Evolutionary conservation across 2,888 invertebrate genomes (phyloP).

Genomic region (Trissolcus japonicus): DNA sequence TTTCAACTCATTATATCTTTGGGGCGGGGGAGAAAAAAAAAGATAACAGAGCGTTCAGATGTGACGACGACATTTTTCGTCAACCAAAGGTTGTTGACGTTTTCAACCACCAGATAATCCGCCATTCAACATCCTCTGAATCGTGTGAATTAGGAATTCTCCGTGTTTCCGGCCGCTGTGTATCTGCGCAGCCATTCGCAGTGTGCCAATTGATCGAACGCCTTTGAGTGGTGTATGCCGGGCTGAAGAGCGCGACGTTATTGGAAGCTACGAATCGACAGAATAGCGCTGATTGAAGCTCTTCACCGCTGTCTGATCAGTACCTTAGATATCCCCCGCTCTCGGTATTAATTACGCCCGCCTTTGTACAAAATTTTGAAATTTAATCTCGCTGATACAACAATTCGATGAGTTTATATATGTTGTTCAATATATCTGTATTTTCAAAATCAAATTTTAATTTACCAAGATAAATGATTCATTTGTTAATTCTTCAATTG

Average conservation of each 20-base stretch:
- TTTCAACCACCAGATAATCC: slow-evolving; percentile 10
- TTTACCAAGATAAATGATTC: too few species aligned
- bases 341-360: slow-evolving; percentile 27
- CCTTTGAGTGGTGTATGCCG: slow-evolving; percentile 29
- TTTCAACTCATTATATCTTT: too few species aligned
- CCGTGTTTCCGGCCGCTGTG: slow-evolving; percentile 17
- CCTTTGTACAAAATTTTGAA: too few species aligned
- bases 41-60: too few species aligned
- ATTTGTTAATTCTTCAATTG: too few species aligned
- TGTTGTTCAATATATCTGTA: too few species aligned
- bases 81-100: neutral
- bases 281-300: slow-evolving; percentile 52
- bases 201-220: slow-evolving; percentile 47
- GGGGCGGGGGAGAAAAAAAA: too few species aligned
- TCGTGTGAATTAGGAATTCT: slow-evolving; percentile 44
- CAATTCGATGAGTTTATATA: too few species aligned
- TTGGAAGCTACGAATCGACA: slow-evolving; percentile 36
- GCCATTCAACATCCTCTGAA: slow-evolving; percentile 18
- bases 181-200: slow-evolving; percentile 38
- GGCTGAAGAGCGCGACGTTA: slow-evolving; percentile 43
- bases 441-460: too few species aligned
- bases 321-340: slow-evolving; percentile 21
- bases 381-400: too few species aligned
- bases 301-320: slow-evolving; percentile 24
- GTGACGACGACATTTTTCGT: too few species aligned